Evolutionary conservation across 37 sponge, comb jelly and placozoan genomes (phyloP), one percentile per base, ranked within the genome.

Genomic region (Halisarca cf. caerulea): DNA sequence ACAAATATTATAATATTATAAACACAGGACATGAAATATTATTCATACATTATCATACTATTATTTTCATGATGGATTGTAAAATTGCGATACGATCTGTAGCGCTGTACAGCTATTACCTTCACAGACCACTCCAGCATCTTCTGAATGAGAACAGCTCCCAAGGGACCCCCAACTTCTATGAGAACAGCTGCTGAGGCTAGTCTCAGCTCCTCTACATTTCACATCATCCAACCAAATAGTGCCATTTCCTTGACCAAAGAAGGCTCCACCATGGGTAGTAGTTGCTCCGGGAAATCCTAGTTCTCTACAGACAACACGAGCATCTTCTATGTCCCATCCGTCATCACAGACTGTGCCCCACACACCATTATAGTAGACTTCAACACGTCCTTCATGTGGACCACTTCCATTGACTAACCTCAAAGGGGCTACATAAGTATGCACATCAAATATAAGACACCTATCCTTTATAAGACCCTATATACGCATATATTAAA

Each of bases 331-430:
- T n/a, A 15, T 62, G 64, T 62, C n/a, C 64, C 64, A 62, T 23
- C n/a, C 64, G 30, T 62, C 64, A 62, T 62, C 64, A 62, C 64
- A 62, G 18, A 62, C 64, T 62, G 64, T 62, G 64, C 64, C 64
- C 64, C 64, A 62, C 9, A 7, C n/a, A 30, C 64, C 64, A 62
- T 62, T 28, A 15, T 62, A 62, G 30, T 20, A 28, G 64, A 62
- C 25, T 23, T 62, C 64, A 62, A 62, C 64, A 20, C 64, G 64
- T 20, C 64, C 64, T 30, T 28, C 30, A 28, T 62, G 6, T 7
- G 64, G 30, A 6, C 15, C 64, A 30, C 64, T 28, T 8, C 40
- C 37, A 71, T 47, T 47, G 9, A 47, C 51, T 14, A 47, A 11
- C 11, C n/a, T n/a, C n/a, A n/a, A n/a, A n/a, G n/a, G n/a, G n/a